Evolutionary conservation across 2,113 vertebrate genomes (phyloP).

Genomic region (human (Homo sapiens)): GRCh38 chr1:150213501-150214000

Average conservation of each 20-base stretch:
- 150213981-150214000: neutral
- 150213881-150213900: neutral
- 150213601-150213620: accelerated
- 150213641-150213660: neutral
- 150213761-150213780: neutral
- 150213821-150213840: neutral
- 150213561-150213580: accelerated
- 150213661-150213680: accelerated
- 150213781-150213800: accelerated
- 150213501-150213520: neutral
- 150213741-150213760: slow-evolving; percentile 12
- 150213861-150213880: neutral
- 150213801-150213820: accelerated
- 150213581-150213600: accelerated
- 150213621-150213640: accelerated
- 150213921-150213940: neutral
- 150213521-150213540: neutral
- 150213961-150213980: neutral
- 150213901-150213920: neutral
- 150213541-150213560: accelerated
- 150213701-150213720: accelerated
- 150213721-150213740: slow-evolving; percentile 66
- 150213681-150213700: accelerated
- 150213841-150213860: accelerated
- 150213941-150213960: neutral